These are phyloP conservation scores for Zaprionus ghesquierei DNA, from an alignment of 1,140 invertebrate genomes.

Conservation along the genomic window DNA sequence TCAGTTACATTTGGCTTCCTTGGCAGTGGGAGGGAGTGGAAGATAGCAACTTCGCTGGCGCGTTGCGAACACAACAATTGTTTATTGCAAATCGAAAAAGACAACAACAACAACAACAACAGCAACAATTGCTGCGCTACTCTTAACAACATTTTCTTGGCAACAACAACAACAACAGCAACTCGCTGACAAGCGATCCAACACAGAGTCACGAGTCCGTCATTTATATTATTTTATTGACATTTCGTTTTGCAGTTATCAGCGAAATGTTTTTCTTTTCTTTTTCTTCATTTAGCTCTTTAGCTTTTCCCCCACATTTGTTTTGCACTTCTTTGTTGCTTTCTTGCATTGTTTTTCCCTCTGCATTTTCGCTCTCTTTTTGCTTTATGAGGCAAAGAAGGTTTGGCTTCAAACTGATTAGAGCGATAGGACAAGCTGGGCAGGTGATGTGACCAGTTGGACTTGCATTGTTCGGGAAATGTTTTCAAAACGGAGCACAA, in stretches of 20 bases:
- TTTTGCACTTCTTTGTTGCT: slow-evolving; percentile 11
- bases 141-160: slow-evolving; percentile 17
- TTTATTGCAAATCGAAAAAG: slow-evolving; percentile 46
- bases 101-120: slow-evolving; percentile 6
- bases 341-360: not conserved
- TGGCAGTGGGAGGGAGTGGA: not conserved
- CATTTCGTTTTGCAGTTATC: slow-evolving; percentile 64
- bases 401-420: not conserved
- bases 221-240: slow-evolving; percentile 80
- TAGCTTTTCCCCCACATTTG: not conserved
- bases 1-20: slow-evolving; percentile 28
- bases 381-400: not conserved
- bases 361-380: not conserved
- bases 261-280: slow-evolving; percentile 40
- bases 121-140: slow-evolving; percentile 9
- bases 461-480: no score
- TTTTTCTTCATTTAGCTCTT: slow-evolving; percentile 14
- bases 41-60: slow-evolving; percentile 28
- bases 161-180: not conserved
- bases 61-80: slow-evolving; percentile 32
- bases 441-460: not conserved
- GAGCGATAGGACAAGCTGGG: not conserved
- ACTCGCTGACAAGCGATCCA: slow-evolving; percentile 26
- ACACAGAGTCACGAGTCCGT: slow-evolving; percentile 68
- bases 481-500: no score